A percentile compares a stretch with the other conserved stretches of the same genome.
Evolutionary conservation across 1,140 invertebrate genomes (phyloP).

Genomic region (Drosophila arizonae): DNA sequence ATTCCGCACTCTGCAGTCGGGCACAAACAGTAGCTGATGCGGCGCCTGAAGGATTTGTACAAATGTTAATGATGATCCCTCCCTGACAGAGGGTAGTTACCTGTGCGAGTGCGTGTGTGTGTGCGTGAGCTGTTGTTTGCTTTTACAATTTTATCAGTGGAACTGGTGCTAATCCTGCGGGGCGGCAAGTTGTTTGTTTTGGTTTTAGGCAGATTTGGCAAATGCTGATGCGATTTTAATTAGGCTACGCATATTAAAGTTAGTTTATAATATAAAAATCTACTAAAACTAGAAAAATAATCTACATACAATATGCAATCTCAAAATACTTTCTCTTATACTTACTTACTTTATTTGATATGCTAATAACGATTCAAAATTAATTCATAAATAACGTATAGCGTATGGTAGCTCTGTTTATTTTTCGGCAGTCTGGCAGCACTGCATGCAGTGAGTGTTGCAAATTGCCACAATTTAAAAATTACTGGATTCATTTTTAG

Average conservation of each 20-base stretch:
- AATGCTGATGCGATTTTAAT: conserved; percentile 59
- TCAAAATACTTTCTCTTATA: too few relatives aligned
- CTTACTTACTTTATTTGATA: not conserved
- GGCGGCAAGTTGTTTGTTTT: conserved; percentile 66
- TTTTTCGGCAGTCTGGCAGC: conserved; percentile 11
- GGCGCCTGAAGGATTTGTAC: conserved; percentile 67
- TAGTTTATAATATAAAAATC: not conserved
- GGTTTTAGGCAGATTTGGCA: conserved; percentile 37
- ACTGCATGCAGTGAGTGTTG: not conserved
- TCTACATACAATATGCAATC: too few relatives aligned
- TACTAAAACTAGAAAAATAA: too few relatives aligned
- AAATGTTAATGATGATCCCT: conserved; percentile 75
- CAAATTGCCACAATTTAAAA: not conserved
- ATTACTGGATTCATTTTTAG: conserved; percentile 8
- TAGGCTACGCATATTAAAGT: conserved; percentile 1
- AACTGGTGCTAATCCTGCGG: conserved; percentile 63
- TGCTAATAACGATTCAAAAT: not conserved
- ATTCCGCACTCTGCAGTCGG: conserved; percentile 2
- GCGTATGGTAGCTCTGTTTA: too few relatives aligned
- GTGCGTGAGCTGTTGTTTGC: conserved; percentile 23
- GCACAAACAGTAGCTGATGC: conserved; percentile 37
- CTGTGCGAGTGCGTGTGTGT: conserved; percentile 10
- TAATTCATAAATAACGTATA: not conserved
- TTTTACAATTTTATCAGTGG: conserved; percentile 13
- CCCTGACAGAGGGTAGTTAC: conserved; percentile 6